Evolutionary conservation across 2,888 invertebrate species (phyloP).

Genomic region (Dastarcus helophoroides): DNA sequence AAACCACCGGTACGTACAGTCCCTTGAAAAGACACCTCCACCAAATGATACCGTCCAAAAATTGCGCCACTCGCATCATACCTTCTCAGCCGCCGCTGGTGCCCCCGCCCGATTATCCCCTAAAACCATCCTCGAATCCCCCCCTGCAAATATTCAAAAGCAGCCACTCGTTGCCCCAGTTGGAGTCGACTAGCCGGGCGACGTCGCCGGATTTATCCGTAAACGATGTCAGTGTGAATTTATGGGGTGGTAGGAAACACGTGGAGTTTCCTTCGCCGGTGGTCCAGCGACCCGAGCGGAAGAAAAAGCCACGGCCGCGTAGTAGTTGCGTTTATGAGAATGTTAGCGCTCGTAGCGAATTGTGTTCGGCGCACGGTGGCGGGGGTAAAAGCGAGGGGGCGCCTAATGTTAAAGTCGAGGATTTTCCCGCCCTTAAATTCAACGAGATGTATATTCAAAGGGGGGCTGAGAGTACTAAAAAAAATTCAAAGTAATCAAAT

Average conservation of each 20-base stretch:
- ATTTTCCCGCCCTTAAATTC: constrained; percentile 34
- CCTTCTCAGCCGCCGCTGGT: constrained; percentile 24
- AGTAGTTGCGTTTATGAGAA: constrained; percentile 34
- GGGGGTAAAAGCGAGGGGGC: constrained; percentile 19
- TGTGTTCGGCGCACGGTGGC: constrained; percentile 20
- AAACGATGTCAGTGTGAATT: constrained; percentile 4
- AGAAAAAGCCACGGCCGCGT: constrained; percentile 20
- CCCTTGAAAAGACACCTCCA: constrained; percentile 32
- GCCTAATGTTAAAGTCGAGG: constrained; percentile 29
- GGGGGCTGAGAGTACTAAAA: constrained; percentile 26
- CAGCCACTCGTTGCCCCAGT: constrained; percentile 26
- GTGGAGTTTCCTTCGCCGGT: no score
- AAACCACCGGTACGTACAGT: constrained; percentile 37
- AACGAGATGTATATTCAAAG: constrained; percentile 35
- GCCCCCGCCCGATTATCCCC: constrained; percentile 19
- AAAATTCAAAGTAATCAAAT: no score
- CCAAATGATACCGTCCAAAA: constrained; percentile 32
- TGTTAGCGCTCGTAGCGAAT: constrained; percentile 26
- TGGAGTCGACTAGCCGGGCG: no score
- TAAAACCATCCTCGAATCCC: constrained; percentile 11
- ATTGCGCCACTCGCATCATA: constrained; percentile 31
- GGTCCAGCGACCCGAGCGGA: no score
- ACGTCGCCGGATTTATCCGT: constrained; percentile 11
- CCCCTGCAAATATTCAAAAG: constrained; percentile 22
- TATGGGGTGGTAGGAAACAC: no score